Percentiles rank a stretch among this genome's conserved stretches.
Conservation (phyloP, 2,888 invertebrate species). For the Tuberolachnus salignus region DNA sequence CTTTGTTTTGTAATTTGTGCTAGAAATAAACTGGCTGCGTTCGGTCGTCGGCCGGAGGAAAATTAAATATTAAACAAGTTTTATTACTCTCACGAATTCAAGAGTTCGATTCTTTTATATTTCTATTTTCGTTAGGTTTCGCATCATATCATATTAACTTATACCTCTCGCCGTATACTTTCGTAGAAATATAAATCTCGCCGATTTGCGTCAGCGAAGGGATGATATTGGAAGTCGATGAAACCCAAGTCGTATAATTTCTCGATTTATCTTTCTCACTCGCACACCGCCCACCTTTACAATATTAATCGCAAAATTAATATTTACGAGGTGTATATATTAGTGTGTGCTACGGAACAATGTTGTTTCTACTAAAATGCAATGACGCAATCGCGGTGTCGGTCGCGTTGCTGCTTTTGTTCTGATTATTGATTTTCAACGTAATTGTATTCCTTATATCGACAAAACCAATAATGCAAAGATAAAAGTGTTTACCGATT, state of each 20-base stretch:
- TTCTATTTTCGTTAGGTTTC: no score
- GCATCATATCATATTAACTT: no score
- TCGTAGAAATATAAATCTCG: not conserved
- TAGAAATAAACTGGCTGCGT: no score
- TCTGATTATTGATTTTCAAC: constrained; percentile 33
- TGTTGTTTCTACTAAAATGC: not conserved
- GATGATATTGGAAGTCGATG: not conserved
- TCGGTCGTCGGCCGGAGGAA: no score
- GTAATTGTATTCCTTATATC: not conserved
- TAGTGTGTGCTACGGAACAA: not conserved
- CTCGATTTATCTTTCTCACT: not conserved
- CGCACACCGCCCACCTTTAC: not conserved
- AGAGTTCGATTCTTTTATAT: no score
- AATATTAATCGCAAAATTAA: not conserved
- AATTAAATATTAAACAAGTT: no score
- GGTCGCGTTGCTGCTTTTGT: constrained; percentile 22
- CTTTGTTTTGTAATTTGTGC: no score
- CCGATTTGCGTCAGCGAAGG: not conserved
- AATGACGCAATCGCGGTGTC: constrained; percentile 3
- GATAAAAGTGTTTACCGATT: not conserved
- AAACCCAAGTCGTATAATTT: not conserved
- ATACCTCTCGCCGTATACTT: not conserved
- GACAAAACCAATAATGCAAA: not conserved
- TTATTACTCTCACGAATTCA: no score
- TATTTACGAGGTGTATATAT: not conserved